Percentiles rank a stretch among this genome's conserved stretches.
phyloP scores from a whole-genome alignment of 2,113 vertebrate species.

The Chunga burmeisteri region DNA sequence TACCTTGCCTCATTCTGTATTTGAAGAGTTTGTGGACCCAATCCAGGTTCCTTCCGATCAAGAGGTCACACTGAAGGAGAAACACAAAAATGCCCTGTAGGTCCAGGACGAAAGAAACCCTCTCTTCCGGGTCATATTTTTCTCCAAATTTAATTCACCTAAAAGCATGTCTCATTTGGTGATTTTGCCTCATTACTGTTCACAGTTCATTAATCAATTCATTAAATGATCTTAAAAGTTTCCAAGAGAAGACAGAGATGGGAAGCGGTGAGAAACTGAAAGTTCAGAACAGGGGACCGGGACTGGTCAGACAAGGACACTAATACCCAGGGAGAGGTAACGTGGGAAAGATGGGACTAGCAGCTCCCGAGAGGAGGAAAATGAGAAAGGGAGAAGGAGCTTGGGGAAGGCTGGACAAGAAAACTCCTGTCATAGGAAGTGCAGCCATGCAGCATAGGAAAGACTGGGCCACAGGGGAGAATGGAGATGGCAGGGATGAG shows the following conservation, averaged over 20 bases:
- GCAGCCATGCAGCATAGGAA: background rate
- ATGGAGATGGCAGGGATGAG: background rate
- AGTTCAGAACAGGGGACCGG: fast-evolving
- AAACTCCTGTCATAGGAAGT: background rate
- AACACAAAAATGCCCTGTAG: background rate
- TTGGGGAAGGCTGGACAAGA: background rate
- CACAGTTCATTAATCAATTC: background rate
- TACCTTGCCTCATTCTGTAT: background rate
- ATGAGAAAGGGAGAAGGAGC: background rate
- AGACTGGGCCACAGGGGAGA: fast-evolving
- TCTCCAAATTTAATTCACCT: background rate
- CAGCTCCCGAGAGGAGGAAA: background rate
- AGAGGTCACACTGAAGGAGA: background rate
- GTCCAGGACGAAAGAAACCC: background rate
- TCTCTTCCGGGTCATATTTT: background rate
- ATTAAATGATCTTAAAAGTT: background rate
- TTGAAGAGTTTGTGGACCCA: background rate
- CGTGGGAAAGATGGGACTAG: background rate
- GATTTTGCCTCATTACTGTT: background rate
- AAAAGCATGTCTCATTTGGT: background rate
- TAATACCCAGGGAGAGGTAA: background rate
- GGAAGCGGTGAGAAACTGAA: background rate
- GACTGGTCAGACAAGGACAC: background rate
- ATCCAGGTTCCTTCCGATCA: background rate
- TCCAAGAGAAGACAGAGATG: background rate